A percentile compares a stretch with the other conserved stretches of the same genome.
Evolutionary conservation across 2,113 vertebrate genomes (phyloP).

Genomic region (Macquaria ambigua): DNA sequence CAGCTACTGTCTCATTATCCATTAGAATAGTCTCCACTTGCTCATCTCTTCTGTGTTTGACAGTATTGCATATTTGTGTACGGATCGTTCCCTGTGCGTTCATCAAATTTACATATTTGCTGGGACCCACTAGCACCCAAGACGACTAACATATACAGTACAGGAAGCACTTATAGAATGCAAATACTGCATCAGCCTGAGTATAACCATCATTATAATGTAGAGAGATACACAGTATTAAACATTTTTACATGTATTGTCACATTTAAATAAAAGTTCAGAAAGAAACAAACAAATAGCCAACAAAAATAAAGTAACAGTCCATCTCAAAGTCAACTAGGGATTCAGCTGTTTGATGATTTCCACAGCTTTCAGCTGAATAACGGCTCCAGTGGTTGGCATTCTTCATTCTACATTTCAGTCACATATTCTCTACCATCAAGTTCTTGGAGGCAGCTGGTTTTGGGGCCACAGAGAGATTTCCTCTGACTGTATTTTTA

Average conservation of each 20-base stretch:
- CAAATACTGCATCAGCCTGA: slow-evolving; percentile 6
- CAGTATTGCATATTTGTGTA: slow-evolving; percentile 34
- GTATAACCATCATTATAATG: not conserved
- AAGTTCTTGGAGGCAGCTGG: slow-evolving; percentile 46
- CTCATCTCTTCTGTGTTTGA: slow-evolving; percentile 24
- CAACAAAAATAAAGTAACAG: not conserved
- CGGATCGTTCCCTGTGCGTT: slow-evolving; percentile 25
- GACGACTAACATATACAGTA: slow-evolving; percentile 5
- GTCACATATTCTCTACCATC: slow-evolving; percentile 42
- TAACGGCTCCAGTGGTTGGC: slow-evolving; percentile 6
- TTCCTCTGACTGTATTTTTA: slow-evolving; percentile 65
- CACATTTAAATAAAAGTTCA: not conserved
- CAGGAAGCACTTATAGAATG: slow-evolving; percentile 6
- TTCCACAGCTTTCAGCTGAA: slow-evolving; percentile 23
- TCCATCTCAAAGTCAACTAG: not conserved
- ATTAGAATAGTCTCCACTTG: slow-evolving; percentile 19
- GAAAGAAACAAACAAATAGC: not conserved
- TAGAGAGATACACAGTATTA: not conserved
- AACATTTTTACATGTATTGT: not conserved
- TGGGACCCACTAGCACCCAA: not conserved
- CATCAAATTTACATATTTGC: slow-evolving; percentile 50
- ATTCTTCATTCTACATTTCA: slow-evolving; percentile 48
- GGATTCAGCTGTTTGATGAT: slow-evolving; percentile 17
- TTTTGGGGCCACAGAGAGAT: slow-evolving; percentile 52
- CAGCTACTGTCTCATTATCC: slow-evolving; percentile 42